These are phyloP conservation scores for Alexandromys oeconomus DNA, from an alignment of 2,797 vertebrate genomes.

Conservation along the genomic window DNA sequence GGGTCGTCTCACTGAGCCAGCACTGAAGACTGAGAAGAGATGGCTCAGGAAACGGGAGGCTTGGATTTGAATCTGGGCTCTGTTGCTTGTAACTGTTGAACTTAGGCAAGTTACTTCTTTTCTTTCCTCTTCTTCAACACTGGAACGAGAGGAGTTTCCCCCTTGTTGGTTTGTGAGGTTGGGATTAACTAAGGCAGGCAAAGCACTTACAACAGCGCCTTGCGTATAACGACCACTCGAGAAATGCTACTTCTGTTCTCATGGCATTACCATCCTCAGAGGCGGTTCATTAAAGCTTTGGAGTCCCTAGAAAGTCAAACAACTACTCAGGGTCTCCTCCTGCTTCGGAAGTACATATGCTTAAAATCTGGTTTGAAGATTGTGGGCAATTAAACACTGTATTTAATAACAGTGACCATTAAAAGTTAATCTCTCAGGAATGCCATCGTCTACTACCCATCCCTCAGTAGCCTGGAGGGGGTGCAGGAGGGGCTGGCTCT, in stretches of 20 bases:
- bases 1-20: background rate
- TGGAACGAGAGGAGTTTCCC: background rate
- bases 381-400: background rate
- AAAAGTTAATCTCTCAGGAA: background rate
- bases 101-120: conserved; percentile 32
- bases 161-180: background rate
- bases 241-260: background rate
- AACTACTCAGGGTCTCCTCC: background rate
- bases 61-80: background rate
- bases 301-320: conserved; percentile 13
- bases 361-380: conserved; percentile 6
- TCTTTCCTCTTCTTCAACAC: conserved; percentile 45
- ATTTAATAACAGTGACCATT: background rate
- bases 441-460: background rate
- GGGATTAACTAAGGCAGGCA: conserved; percentile 8
- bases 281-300: conserved; percentile 21
- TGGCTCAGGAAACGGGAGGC: background rate
- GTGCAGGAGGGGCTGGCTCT: background rate
- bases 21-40: background rate
- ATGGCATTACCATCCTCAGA: background rate
- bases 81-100: conserved; percentile 24
- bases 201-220: background rate
- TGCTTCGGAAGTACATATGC: background rate
- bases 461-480: background rate
- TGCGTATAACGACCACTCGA: background rate